A percentile compares a stretch with the other conserved stretches of the same genome.
phyloP scores from a whole-genome alignment of 2,113 vertebrate genomes.

The Pseudorectes ferrugineus region DNA sequence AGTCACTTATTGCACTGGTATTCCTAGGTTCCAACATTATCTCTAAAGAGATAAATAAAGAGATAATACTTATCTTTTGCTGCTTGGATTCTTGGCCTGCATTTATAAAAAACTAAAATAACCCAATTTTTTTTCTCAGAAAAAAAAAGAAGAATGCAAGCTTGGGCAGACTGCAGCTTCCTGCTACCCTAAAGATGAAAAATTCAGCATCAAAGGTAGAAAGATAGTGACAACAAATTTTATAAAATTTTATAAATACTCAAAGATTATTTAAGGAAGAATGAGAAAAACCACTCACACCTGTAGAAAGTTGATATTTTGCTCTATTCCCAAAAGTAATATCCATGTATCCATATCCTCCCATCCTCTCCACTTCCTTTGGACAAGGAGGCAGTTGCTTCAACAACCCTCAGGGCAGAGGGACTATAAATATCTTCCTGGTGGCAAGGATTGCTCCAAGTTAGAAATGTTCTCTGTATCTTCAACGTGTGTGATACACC shows the following conservation, averaged over 20 bases:
- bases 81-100: not conserved
- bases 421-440: not conserved
- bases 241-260: not conserved
- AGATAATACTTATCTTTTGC: not conserved
- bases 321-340: not conserved
- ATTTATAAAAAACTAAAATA: not conserved
- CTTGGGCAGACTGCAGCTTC: not conserved
- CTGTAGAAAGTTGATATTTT: not conserved
- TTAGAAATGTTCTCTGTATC: not conserved
- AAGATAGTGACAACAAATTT: not conserved
- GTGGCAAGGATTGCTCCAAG: no score
- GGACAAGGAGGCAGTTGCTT: not conserved
- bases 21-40: not conserved
- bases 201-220: not conserved
- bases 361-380: not conserved
- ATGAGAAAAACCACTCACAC: rapidly evolving
- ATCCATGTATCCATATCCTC: not conserved
- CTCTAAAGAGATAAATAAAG: not conserved
- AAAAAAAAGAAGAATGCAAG: not conserved
- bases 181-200: not conserved
- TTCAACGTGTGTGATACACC: not conserved
- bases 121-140: not conserved
- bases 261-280: not conserved
- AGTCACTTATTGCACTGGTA: not conserved
- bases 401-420: not conserved